These are phyloP conservation scores for Lophius americanus DNA, from an alignment of 2,797 vertebrate genomes.

Conservation along the genomic window DNA sequence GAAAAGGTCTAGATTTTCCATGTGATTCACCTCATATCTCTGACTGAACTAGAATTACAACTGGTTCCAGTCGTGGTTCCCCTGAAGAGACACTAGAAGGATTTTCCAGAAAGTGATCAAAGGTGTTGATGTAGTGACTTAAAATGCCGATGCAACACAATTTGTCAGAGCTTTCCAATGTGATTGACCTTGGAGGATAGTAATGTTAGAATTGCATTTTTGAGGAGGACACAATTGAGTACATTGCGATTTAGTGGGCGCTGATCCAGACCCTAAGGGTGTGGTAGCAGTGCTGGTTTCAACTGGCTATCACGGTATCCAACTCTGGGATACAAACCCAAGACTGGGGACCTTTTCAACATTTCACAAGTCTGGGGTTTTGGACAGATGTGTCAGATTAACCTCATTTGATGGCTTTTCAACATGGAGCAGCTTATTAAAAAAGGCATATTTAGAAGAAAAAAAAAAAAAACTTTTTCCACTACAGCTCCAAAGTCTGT, in stretches of 20 bases:
- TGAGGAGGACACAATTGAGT: conserved; percentile 1
- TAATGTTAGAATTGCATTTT: neutral
- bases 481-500: neutral
- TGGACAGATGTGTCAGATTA: conserved; percentile 22
- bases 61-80: too few species aligned
- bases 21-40: too few species aligned
- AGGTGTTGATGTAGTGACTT: neutral
- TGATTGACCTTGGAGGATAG: conserved; percentile 3
- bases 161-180: neutral
- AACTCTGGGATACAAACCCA: conserved; percentile 42
- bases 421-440: conserved; percentile 20
- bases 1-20: too few species aligned
- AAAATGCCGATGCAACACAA: neutral
- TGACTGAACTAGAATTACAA: too few species aligned
- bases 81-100: neutral
- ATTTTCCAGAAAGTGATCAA: neutral
- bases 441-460: neutral
- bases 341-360: conserved; percentile 47
- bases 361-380: conserved; percentile 19
- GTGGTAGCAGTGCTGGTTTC: conserved; percentile 41
- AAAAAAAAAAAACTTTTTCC: neutral
- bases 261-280: conserved; percentile 29
- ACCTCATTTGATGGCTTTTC: conserved; percentile 43
- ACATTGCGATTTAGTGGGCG: conserved; percentile 1
- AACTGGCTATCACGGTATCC: conserved; percentile 36